Conservation (phyloP, 2,113 vertebrate species). For the Podarcis cretensis region DNA sequence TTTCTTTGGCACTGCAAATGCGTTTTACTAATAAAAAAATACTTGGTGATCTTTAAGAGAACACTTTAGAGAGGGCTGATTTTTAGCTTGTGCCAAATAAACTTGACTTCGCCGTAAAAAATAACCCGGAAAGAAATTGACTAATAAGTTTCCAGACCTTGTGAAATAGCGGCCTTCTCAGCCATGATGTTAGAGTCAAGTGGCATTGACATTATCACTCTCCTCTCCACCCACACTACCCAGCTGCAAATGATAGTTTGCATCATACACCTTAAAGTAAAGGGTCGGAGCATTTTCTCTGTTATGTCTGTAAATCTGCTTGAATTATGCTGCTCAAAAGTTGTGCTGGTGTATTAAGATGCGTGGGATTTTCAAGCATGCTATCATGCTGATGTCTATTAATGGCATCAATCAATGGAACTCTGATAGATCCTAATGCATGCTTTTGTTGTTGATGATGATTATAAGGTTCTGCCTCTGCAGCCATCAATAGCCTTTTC, state of each 20-base stretch:
- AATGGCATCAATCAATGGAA: background rate
- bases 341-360: background rate
- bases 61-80: constrained; percentile 35
- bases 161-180: background rate
- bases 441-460: background rate
- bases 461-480: background rate
- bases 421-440: background rate
- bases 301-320: background rate
- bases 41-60: constrained; percentile 32
- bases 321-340: background rate
- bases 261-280: background rate
- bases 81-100: constrained; percentile 42
- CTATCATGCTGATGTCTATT: too few species aligned
- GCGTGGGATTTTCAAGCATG: background rate
- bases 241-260: background rate
- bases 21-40: constrained; percentile 58
- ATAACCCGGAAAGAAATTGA: background rate
- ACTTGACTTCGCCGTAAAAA: constrained; percentile 48
- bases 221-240: background rate
- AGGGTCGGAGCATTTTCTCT: background rate
- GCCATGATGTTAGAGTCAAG: background rate
- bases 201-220: background rate
- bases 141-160: background rate
- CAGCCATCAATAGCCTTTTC: background rate
- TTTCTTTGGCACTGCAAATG: constrained; percentile 44